Conservation (phyloP, 2,888 invertebrate species). For the Acanthosoma haemorrhoidale region DNA sequence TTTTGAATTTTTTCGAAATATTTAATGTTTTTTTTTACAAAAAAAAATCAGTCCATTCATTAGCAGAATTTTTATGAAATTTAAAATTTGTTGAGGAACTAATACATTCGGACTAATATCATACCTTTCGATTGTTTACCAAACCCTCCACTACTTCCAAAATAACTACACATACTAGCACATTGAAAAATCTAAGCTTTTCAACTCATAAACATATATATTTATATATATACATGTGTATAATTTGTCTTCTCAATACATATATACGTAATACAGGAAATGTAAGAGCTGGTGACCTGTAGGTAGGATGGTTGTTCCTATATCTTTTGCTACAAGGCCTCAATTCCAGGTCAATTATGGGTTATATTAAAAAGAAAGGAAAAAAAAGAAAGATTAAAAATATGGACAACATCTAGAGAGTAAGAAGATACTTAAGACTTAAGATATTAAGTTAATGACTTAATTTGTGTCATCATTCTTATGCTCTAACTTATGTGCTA, state of each 20-base stretch:
- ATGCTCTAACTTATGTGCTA: conserved; percentile 25
- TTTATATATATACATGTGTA: conserved; percentile 4
- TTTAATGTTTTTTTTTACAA: too few relatives aligned
- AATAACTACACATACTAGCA: neutral
- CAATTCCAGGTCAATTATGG: conserved; percentile 17
- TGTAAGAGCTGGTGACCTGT: conserved; percentile 11
- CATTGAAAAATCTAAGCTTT: conserved; percentile 26
- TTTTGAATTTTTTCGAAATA: neutral
- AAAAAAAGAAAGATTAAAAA: neutral
- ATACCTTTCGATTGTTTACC: neutral
- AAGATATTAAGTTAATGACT: neutral
- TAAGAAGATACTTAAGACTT: conserved; percentile 6
- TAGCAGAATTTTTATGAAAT: neutral
- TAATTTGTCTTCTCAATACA: neutral
- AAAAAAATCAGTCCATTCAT: neutral
- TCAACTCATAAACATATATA: conserved; percentile 9
- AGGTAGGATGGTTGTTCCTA: conserved; percentile 5
- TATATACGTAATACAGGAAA: neutral
- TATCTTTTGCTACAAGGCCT: conserved; percentile 23
- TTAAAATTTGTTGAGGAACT: neutral
- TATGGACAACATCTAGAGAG: conserved; percentile 20
- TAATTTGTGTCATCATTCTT: neutral
- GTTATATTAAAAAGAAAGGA: neutral
- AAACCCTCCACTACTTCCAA: conserved; percentile 27
- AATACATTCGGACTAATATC: neutral